phyloP scores from a whole-genome alignment of 1,140 invertebrate genomes.

The Drosophila pachea region DNA sequence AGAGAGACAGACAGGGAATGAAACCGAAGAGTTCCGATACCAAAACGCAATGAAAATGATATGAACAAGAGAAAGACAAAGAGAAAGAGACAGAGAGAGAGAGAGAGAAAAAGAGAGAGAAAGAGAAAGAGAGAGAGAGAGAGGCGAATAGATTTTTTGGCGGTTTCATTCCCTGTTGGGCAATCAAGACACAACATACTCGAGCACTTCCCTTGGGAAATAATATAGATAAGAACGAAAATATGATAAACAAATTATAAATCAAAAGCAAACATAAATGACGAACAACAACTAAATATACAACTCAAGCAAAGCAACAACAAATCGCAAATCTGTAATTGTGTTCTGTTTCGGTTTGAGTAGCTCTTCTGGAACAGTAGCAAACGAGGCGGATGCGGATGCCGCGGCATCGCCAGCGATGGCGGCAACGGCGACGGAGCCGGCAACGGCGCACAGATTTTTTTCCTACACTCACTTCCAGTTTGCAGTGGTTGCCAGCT shows the following conservation, averaged over 20 bases:
- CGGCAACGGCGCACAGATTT: slow-evolving; percentile 12
- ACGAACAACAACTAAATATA: no score
- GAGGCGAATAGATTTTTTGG: no score
- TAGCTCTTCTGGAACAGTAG: slow-evolving; percentile 1
- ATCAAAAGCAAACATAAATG: slow-evolving; percentile 16
- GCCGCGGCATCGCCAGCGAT: slow-evolving; percentile 10
- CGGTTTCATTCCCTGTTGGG: slow-evolving; percentile 30
- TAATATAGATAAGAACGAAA: slow-evolving; percentile 4
- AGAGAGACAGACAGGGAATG: slow-evolving; percentile 30
- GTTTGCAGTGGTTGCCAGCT: slow-evolving; percentile 52
- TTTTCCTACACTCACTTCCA: slow-evolving; percentile 68
- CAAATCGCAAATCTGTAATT: slow-evolving; percentile 23
- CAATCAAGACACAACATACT: neutral
- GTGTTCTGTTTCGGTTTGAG: slow-evolving; percentile 2
- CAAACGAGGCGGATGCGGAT: slow-evolving; percentile 1
- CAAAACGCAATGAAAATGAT: neutral
- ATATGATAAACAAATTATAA: slow-evolving; percentile 1
- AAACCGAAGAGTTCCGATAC: slow-evolving; percentile 11
- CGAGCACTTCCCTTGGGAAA: slow-evolving; percentile 18
- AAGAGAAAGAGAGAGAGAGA: no score
- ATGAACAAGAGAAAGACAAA: no score
- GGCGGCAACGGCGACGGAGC: slow-evolving; percentile 22
- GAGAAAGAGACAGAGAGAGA: no score
- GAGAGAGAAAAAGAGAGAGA: no score
- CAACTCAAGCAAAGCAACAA: slow-evolving; percentile 34